Evolutionary conservation across 1,140 invertebrate genomes (phyloP).

Genomic region (Pseudobourletiella spinata): DNA sequence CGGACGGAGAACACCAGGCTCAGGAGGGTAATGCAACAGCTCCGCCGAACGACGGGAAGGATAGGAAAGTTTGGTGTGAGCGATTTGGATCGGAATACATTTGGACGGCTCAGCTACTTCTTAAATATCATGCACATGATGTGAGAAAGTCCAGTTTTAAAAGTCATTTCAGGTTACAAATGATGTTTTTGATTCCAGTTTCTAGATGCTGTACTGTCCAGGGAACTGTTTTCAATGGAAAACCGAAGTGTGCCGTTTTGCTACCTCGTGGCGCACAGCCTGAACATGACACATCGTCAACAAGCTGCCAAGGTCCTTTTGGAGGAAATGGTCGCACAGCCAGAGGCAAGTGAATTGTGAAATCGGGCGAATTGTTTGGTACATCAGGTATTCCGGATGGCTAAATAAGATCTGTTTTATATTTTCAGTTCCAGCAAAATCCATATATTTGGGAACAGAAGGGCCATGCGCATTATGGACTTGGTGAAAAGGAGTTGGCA

Average conservation of each 20-base stretch:
- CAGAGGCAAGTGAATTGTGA: too few species aligned
- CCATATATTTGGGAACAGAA: conserved; percentile 16
- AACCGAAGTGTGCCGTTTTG: neutral
- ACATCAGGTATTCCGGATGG: too few species aligned
- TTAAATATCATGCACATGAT: conserved; percentile 26
- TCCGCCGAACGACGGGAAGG: too few species aligned
- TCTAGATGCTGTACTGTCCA: conserved; percentile 22
- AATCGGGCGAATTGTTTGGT: too few species aligned
- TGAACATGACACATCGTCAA: neutral
- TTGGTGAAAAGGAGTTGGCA: conserved; percentile 5
- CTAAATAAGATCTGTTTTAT: too few species aligned
- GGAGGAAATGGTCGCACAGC: neutral
- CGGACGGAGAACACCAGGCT: too few species aligned
- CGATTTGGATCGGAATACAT: conserved; percentile 29
- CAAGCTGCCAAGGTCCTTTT: neutral
- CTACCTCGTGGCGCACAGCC: neutral
- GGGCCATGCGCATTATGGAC: conserved; percentile 21
- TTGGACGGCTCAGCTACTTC: conserved; percentile 28
- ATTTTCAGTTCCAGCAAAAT: conserved; percentile 17
- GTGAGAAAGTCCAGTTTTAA: conserved; percentile 10
- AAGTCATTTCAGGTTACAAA: neutral
- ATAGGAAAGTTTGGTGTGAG: too few species aligned
- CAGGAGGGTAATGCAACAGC: too few species aligned
- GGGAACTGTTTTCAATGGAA: conserved; percentile 12
- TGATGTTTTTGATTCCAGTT: conserved; percentile 11